phyloP scores from a whole-genome alignment of 2,888 invertebrate genomes.

The Bellardia bayeri region DNA sequence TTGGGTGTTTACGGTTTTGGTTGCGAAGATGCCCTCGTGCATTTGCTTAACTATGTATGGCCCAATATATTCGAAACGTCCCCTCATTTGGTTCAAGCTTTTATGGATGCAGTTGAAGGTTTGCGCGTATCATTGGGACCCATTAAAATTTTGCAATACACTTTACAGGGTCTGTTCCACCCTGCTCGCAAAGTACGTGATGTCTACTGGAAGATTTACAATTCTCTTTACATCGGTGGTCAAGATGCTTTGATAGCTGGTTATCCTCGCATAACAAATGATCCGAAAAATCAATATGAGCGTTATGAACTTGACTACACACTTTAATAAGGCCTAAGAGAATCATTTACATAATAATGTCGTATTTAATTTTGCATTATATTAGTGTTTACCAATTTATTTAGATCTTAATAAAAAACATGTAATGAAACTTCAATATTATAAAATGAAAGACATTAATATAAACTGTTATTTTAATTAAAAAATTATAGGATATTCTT shows the following conservation, averaged over 20 bases:
- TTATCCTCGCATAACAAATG: slow-evolving; percentile 98
- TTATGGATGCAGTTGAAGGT: slow-evolving; percentile 99
- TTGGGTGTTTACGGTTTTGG: slow-evolving; percentile 99
- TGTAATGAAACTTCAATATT: slow-evolving; percentile 23
- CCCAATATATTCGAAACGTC: slow-evolving; percentile 99
- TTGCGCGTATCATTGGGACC: slow-evolving; percentile 98
- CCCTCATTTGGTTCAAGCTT: slow-evolving; percentile 99
- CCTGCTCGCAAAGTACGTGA: slow-evolving; percentile 99
- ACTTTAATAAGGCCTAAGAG: slow-evolving; percentile 85
- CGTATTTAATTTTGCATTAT: slow-evolving; percentile 4
- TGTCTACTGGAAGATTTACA: slow-evolving; percentile 99
- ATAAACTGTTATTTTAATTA: too few relatives aligned
- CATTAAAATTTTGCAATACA: slow-evolving; percentile 97
- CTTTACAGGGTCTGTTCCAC: slow-evolving; percentile 98
- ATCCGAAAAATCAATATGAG: slow-evolving; percentile 96
- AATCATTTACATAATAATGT: not conserved
- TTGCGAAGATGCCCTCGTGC: slow-evolving; percentile 98
- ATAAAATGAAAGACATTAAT: slow-evolving; percentile 7
- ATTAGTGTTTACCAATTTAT: not conserved
- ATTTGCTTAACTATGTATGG: slow-evolving; percentile 99
- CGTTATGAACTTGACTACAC: slow-evolving; percentile 97
- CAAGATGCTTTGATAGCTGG: slow-evolving; percentile 99
- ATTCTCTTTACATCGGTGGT: slow-evolving; percentile 99
- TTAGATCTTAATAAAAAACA: slow-evolving; percentile 3
- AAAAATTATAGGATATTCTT: too few relatives aligned